Evolutionary conservation across 2,113 vertebrate genomes (phyloP), one percentile per base, ranked within the genome.

Genomic region (Paraplagusia blochii): DNA sequence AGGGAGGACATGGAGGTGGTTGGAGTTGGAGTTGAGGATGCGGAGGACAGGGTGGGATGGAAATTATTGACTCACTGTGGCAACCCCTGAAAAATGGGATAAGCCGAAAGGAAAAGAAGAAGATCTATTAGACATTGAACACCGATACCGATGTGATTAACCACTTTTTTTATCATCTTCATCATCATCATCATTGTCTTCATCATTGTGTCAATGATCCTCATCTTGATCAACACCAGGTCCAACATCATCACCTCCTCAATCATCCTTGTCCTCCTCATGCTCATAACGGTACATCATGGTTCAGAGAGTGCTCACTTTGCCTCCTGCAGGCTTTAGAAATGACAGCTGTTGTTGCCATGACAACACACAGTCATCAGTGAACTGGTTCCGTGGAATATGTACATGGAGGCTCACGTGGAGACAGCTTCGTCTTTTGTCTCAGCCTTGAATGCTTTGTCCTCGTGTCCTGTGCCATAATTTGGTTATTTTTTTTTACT

Each of bases 311-410:
- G 48, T 8, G 5, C 19, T 63, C 44, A 63, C 54, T 51, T 57
- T 64, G 58, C 63, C 71, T 44, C 73, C 70, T 66, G 77, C 66
- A 16, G 49, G 18, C 47, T 48, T 51, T 29, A 18, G 13, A 53
- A 35, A 16, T 1, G 1, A 22, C 36, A 18, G 49, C 51, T 60
- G 57, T 22, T 66, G 81, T 86, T 84, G 58, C 75, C 58, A 82
- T 82, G 73, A 73, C 73, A 66, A 82, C 72, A 2, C 35, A 14
- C 33, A 43, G 49, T n/a, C 3, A 18, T 49, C 38, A 16, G 55
- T 34, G 46, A 64, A 44, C 39, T 71, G 45, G 42, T 33, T 9
- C 47, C 0, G 56, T 36, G 8, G 59, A 69, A 9, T n/a, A 17
- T 29, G 60, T 42, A 1, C 34, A 3, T 12, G 11, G 5, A 33